Percentiles rank a stretch among this genome's conserved stretches.
Conservation (phyloP, 2,113 vertebrate species). For the Scatophagus argus region DNA sequence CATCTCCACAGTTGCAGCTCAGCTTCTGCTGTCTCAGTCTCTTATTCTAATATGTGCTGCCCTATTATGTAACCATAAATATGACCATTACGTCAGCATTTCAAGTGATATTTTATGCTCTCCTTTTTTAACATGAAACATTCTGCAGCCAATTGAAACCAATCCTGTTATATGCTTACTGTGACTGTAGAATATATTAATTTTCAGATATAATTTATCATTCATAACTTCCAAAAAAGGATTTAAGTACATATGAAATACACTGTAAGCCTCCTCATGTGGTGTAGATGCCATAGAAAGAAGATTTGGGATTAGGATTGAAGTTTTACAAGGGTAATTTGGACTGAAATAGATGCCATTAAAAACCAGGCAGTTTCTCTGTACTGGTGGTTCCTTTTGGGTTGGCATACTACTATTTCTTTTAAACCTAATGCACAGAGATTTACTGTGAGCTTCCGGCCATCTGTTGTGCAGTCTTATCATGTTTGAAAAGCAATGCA, state of each 20-base stretch:
- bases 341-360: slow-evolving; percentile 28
- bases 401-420: slow-evolving; percentile 42
- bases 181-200: slow-evolving; percentile 15
- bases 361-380: slow-evolving; percentile 29
- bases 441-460: slow-evolving; percentile 37
- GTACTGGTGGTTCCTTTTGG: slow-evolving; percentile 12
- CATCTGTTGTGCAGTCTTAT: slow-evolving; percentile 53
- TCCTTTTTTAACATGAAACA: slow-evolving; percentile 40
- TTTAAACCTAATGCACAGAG: slow-evolving; percentile 55
- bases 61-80: slow-evolving; percentile 72
- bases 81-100: slow-evolving; percentile 66
- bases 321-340: slow-evolving; percentile 35
- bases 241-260: slow-evolving; percentile 20
- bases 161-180: slow-evolving; percentile 25
- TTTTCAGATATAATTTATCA: slow-evolving; percentile 26
- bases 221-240: slow-evolving; percentile 2
- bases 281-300: slow-evolving; percentile 9
- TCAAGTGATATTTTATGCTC: slow-evolving; percentile 59
- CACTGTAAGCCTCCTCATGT: slow-evolving; percentile 4
- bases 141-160: slow-evolving; percentile 31
- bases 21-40: slow-evolving; percentile 56
- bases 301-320: slow-evolving; percentile 40
- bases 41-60: slow-evolving; percentile 64
- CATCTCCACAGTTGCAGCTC: slow-evolving; percentile 50
- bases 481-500: slow-evolving; percentile 42